These are phyloP conservation scores for Turritopsis rubra DNA, from an alignment of 30 jellyfish, hydroid and myxozoan species.

Conservation along the genomic window DNA sequence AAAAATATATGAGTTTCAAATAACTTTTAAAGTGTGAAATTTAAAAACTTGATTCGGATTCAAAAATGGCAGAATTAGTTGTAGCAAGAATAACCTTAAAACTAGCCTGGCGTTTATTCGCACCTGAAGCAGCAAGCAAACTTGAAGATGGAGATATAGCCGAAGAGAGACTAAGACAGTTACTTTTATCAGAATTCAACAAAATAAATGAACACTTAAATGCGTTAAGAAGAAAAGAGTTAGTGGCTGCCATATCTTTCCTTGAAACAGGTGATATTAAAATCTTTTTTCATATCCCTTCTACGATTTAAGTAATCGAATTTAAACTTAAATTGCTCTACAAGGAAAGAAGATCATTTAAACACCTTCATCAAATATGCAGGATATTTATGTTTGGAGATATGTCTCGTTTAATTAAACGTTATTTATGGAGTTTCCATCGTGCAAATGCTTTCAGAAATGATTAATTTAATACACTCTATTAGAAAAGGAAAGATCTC, in stretches of 20 bases:
- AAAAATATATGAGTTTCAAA: background rate
- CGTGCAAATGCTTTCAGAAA: too few species aligned
- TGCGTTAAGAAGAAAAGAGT: slow-evolving; percentile 80
- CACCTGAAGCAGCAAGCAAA: slow-evolving; percentile 62
- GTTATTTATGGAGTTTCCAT: background rate
- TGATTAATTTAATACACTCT: too few species aligned
- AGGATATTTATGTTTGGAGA: too few species aligned
- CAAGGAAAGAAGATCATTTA: too few species aligned
- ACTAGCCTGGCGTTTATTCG: slow-evolving; percentile 81
- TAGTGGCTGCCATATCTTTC: slow-evolving; percentile 73
- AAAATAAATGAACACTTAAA: slow-evolving; percentile 70
- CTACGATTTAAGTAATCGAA: background rate
- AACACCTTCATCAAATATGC: too few species aligned
- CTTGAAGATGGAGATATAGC: slow-evolving; percentile 75
- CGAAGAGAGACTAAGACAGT: slow-evolving; percentile 71
- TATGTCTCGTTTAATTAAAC: too few species aligned
- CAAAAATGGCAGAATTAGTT: slow-evolving; percentile 58
- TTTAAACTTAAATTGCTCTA: too few species aligned
- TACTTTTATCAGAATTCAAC: slow-evolving; percentile 67
- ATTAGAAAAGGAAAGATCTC: too few species aligned
- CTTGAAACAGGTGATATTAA: slow-evolving; percentile 65
- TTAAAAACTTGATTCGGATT: background rate
- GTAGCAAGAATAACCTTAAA: slow-evolving; percentile 53
- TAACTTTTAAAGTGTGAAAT: background rate
- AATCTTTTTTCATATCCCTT: too few species aligned